Evolutionary conservation across 2,888 invertebrate genomes (phyloP).

Genomic region (Blastobasis lacticolella): DNA sequence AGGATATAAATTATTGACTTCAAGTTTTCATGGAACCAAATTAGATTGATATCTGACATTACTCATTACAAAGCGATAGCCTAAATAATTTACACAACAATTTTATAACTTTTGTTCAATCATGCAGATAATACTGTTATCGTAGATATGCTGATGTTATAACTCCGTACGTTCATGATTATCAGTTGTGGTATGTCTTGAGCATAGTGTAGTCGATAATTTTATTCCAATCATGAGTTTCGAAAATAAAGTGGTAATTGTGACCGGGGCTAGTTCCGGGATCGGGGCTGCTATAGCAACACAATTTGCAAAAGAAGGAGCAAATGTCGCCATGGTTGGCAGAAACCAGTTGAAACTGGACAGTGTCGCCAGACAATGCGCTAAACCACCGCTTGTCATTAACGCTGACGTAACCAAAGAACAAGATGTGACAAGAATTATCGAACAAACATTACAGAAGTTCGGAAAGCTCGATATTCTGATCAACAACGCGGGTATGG

Average conservation of each 20-base stretch:
- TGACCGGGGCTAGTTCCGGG: conserved; percentile 32
- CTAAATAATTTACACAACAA: too few relatives aligned
- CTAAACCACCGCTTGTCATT: conserved; percentile 17
- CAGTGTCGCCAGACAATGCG: conserved; percentile 16
- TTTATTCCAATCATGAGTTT: conserved; percentile 21
- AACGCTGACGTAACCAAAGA: conserved; percentile 28
- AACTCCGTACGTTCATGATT: too few relatives aligned
- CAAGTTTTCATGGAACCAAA: too few relatives aligned
- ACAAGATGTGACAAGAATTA: conserved; percentile 16
- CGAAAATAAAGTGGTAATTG: conserved; percentile 27
- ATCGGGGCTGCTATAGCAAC: conserved; percentile 28
- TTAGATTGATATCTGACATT: too few relatives aligned
- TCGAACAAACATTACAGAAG: conserved; percentile 20
- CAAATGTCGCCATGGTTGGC: conserved; percentile 25
- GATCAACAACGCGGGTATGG: conserved; percentile 32
- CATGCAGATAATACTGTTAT: too few relatives aligned
- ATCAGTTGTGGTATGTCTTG: conserved; percentile 5
- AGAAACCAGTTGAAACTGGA: conserved; percentile 24
- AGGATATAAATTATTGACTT: too few relatives aligned
- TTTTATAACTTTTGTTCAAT: too few relatives aligned
- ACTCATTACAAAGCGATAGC: too few relatives aligned
- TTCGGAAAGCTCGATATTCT: conserved; percentile 31
- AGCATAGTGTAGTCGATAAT: neutral
- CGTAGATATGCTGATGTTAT: too few relatives aligned
- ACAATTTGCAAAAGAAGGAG: conserved; percentile 25